phyloP scores from a whole-genome alignment of 2,888 invertebrate genomes.

The Macrostomum cliftonense region DNA sequence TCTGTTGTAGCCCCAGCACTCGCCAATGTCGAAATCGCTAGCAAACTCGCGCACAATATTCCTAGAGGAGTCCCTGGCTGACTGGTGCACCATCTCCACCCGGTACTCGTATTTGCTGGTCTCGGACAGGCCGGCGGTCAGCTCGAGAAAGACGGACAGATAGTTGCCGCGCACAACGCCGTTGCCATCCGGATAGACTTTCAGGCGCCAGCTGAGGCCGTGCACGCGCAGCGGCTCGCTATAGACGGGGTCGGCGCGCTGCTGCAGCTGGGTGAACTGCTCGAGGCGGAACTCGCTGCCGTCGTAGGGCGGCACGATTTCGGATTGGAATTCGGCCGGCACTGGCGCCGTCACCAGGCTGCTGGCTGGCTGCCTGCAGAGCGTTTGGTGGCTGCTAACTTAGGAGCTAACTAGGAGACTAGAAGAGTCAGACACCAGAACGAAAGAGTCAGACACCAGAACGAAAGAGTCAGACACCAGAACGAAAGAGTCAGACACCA shows the following conservation, averaged over 20 bases:
- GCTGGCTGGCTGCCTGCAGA: conserved; percentile 49
- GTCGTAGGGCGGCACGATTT: conserved; percentile 76
- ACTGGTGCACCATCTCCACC: conserved; percentile 54
- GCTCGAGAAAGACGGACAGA: conserved; percentile 70
- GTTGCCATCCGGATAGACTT: conserved; percentile 61
- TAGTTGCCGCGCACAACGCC: conserved; percentile 82
- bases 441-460: too few relatives aligned
- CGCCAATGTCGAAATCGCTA: conserved; percentile 81
- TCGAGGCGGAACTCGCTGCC: conserved; percentile 70
- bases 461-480: too few relatives aligned
- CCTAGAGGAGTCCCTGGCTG: conserved; percentile 49
- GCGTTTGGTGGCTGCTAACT: not conserved
- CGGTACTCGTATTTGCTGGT: conserved; percentile 55
- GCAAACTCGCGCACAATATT: conserved; percentile 83
- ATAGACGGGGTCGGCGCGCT: conserved; percentile 74
- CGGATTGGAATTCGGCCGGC: conserved; percentile 41
- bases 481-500: too few relatives aligned
- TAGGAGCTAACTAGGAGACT: too few relatives aligned
- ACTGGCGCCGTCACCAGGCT: conserved; percentile 61
- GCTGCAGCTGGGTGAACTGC: conserved; percentile 61
- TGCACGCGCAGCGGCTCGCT: conserved; percentile 68
- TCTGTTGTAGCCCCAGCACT: conserved; percentile 86
- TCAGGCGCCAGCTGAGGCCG: conserved; percentile 72
- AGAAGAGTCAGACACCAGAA: too few relatives aligned
- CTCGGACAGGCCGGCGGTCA: conserved; percentile 70